These are phyloP conservation scores for Emberiza fucata DNA, from an alignment of 2,113 vertebrate genomes.

Conservation along the genomic window DNA sequence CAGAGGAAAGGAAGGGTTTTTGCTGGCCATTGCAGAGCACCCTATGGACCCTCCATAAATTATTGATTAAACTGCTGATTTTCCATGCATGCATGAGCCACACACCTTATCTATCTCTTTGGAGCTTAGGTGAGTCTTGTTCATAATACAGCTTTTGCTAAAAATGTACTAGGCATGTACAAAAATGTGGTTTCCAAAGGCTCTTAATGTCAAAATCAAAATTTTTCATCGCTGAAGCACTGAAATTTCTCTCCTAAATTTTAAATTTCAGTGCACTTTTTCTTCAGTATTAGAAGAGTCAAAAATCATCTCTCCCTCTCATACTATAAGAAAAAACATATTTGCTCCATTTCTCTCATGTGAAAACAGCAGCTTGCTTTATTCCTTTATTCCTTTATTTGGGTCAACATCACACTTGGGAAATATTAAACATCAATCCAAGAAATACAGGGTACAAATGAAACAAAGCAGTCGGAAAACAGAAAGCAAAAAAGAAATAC, in stretches of 20 bases:
- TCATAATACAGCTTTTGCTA: not conserved
- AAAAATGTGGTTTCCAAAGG: not conserved
- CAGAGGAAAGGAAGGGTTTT: not conserved
- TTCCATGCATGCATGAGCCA: constrained; percentile 5
- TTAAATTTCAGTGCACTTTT: not conserved
- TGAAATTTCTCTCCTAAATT: not conserved
- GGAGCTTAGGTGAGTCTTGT: not conserved
- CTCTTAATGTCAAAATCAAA: not conserved
- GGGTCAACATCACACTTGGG: not conserved
- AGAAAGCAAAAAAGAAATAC: not conserved
- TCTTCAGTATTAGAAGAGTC: not conserved
- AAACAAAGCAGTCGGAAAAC: not conserved
- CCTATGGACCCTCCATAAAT: not conserved
- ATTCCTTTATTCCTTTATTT: not conserved
- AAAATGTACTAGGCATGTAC: not conserved
- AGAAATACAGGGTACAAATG: not conserved
- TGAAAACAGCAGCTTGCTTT: not conserved
- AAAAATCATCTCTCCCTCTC: not conserved
- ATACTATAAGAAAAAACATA: not conserved
- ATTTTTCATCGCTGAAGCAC: not conserved
- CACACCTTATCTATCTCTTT: not conserved
- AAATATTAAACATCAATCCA: not conserved
- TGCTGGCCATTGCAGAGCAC: not conserved
- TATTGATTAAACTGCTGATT: constrained; percentile 8
- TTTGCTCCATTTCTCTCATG: not conserved